phyloP scores from a whole-genome alignment of 1,140 invertebrate genomes.

The Drosophila melanica region DNA sequence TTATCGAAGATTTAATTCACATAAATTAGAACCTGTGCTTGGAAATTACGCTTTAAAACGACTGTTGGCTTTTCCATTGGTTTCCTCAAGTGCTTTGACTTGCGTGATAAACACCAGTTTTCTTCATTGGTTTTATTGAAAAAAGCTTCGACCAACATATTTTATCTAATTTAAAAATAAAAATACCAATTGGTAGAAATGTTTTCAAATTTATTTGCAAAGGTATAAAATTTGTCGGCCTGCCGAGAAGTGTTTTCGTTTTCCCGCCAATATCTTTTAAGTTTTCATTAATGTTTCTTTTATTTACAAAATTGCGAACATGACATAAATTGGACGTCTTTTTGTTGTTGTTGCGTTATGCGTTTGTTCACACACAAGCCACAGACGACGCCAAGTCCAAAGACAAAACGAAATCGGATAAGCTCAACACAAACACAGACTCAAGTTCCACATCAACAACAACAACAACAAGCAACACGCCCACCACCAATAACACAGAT shows the following conservation, averaged over 20 bases:
- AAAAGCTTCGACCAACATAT: no score
- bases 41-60: no score
- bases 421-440: slow-evolving; percentile 69
- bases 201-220: background rate
- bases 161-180: no score
- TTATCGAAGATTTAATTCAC: no score
- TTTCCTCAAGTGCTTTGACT: no score
- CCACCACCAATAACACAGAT: slow-evolving; percentile 62
- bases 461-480: slow-evolving; percentile 53
- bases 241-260: background rate
- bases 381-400: slow-evolving; percentile 74
- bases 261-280: slow-evolving; percentile 12
- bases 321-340: slow-evolving; percentile 42
- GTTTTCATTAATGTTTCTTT: slow-evolving; percentile 35
- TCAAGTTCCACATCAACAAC: slow-evolving; percentile 68
- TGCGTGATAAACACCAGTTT: no score
- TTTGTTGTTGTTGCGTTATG: slow-evolving; percentile 54
- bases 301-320: slow-evolving; percentile 35
- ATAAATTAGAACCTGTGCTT: no score
- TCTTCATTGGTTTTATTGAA: no score
- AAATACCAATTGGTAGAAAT: background rate
- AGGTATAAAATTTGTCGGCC: background rate
- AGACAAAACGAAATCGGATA: slow-evolving; percentile 79
- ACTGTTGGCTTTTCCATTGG: no score
- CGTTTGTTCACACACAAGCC: slow-evolving; percentile 44